A percentile compares a stretch with the other conserved stretches of the same genome.
Evolutionary conservation across 2,888 invertebrate species (phyloP).

Genomic region (Chalcosyrphus nemorum): DNA sequence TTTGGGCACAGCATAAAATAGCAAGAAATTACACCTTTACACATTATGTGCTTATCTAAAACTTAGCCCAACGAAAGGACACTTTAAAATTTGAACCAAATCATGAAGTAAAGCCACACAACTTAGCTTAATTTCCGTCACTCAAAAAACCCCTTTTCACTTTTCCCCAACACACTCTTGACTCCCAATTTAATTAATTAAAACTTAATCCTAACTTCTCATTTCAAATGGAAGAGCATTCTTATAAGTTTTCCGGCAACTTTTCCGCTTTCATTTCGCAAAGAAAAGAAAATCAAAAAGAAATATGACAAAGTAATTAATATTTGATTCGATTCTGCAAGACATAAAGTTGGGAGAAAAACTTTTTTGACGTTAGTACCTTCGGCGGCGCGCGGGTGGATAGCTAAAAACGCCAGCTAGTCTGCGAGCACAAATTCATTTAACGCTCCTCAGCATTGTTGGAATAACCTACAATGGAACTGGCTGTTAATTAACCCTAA

Average conservation of each 20-base stretch:
- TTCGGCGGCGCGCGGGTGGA: background rate
- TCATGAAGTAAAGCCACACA: too few species aligned
- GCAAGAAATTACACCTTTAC: too few species aligned
- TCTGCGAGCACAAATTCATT: slow-evolving; percentile 30
- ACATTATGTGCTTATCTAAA: too few species aligned
- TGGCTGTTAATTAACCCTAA: slow-evolving; percentile 67
- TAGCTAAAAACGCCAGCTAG: background rate
- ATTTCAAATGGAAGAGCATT: slow-evolving; percentile 25
- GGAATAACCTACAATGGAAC: slow-evolving; percentile 38
- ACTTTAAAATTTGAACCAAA: too few species aligned
- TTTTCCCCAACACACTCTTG: too few species aligned
- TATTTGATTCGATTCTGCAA: slow-evolving; percentile 64
- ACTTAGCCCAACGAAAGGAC: too few species aligned
- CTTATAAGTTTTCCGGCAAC: background rate
- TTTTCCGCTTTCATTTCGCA: background rate
- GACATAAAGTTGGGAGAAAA: slow-evolving; percentile 39
- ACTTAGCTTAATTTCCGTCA: too few species aligned
- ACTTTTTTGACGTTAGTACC: slow-evolving; percentile 30
- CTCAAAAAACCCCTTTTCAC: too few species aligned
- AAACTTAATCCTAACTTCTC: slow-evolving; percentile 47
- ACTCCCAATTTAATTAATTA: slow-evolving; percentile 66
- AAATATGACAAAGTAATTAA: slow-evolving; percentile 63
- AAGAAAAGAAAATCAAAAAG: slow-evolving; percentile 10
- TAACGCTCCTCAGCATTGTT: slow-evolving; percentile 16
- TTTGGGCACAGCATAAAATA: too few species aligned